Base-by-base conservation (phyloP, 2,888 invertebrate species). In the Leptarthrus brevirostris region DNA sequence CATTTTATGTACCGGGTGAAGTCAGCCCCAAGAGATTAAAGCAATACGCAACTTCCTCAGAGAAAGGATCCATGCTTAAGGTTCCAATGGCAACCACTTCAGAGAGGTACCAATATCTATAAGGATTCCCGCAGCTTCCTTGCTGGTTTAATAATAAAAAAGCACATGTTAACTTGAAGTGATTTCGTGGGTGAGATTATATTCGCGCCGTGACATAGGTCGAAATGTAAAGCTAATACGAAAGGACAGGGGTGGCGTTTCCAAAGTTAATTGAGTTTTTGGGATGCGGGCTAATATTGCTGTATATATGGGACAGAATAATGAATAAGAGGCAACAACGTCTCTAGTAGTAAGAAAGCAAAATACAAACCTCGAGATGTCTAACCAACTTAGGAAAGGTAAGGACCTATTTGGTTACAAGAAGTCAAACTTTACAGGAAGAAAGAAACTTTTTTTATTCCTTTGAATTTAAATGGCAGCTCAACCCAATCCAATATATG, bases 131-230 rank as follows among this genome's bases (percentile, higher is more conserved):
- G 24, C 30, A 30, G 16, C 30, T 30, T 16, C 30, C 18, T 16
- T 18, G 36, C 36, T 3, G 18, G 58, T 20, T 36, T 20, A 36
- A 36, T 58, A 40, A 40, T 20, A 8, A 36, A 14, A 61, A 30
- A 40, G 44, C 64, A 24, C 47, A 44, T 44, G 64, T 22, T 44
- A 66, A 47, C 47, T 47, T 66, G 64, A 66, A 47, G 44, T 47
- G 64, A 66, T 66, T 66, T 66, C 16, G 26, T 24, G 44, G 64
- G 44, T 66, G 14, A 20, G 26, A 66, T 66, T 44, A 66, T 26
- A 47, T 47, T 44, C 36, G 26, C 47, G 64, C 18, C 22, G 14
- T 24, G 64, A 66, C 44, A 66, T 47, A 47, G 26, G 24, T 47
- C 18, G 24, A 34, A 66, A 66, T 44, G 26, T 44, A 44, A 66